Conservation (phyloP, 2,113 vertebrate genomes). For the Lycaon pictus region DNA sequence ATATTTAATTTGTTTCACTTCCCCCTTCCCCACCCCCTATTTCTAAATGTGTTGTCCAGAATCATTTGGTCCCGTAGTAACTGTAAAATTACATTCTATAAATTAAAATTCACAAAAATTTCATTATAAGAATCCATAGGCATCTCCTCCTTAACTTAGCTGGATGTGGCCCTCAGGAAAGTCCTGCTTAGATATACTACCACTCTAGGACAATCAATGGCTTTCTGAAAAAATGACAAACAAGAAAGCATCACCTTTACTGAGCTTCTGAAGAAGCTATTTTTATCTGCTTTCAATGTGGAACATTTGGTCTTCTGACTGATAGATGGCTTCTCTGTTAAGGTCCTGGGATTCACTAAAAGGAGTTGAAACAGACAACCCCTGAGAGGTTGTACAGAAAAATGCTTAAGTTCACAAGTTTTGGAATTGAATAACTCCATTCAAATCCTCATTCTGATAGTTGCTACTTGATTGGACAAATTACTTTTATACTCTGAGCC, state of each 20-base stretch:
- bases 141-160: not conserved
- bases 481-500: not conserved
- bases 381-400: not conserved
- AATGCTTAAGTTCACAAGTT: not conserved
- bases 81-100: not conserved
- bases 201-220: not conserved
- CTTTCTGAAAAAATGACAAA: not conserved
- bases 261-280: not conserved
- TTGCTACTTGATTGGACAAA: not conserved
- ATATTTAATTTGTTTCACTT: not conserved
- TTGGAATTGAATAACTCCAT: not conserved
- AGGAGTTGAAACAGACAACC: not conserved
- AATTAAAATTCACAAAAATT: not conserved
- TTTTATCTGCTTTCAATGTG: conserved; percentile 24
- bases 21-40: not conserved
- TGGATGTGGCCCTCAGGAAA: conserved; percentile 16
- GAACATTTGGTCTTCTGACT: not conserved
- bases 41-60: not conserved
- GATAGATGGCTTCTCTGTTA: not conserved
- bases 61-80: not conserved
- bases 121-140: not conserved
- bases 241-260: not conserved
- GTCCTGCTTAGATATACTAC: not conserved
- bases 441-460: not conserved
- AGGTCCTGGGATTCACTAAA: not conserved